Conservation (phyloP, 1,140 invertebrate genomes). For the Hylaeus anthracinus region DNA sequence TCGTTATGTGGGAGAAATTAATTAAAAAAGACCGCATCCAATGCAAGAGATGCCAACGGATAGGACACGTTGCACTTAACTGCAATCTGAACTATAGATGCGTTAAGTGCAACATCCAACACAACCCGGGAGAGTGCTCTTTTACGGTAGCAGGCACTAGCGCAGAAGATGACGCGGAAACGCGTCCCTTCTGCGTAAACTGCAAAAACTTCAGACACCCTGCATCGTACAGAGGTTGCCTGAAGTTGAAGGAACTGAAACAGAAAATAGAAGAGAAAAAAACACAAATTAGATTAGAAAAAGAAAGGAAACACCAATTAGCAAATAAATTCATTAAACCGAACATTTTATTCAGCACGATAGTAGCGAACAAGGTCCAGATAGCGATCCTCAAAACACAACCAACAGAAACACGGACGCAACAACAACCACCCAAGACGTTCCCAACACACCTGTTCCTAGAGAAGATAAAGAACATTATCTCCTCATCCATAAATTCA, state of each 20-base stretch:
- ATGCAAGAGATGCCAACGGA: neutral
- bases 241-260: conserved; percentile 5
- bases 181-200: neutral
- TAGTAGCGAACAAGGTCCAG: neutral
- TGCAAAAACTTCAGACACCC: conserved; percentile 51
- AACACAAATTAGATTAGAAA: neutral
- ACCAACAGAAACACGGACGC: too few species aligned
- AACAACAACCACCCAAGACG: too few species aligned
- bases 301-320: neutral
- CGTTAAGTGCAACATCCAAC: conserved; percentile 41
- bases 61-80: too few species aligned
- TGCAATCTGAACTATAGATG: conserved; percentile 40
- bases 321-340: neutral
- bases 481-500: too few species aligned
- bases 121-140: conserved; percentile 38
- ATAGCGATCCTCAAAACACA: too few species aligned
- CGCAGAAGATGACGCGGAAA: too few species aligned
- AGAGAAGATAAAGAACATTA: too few species aligned
- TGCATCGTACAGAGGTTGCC: conserved; percentile 52
- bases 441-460: too few species aligned
- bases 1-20: too few species aligned
- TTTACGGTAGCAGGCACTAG: neutral
- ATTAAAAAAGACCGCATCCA: conserved; percentile 1
- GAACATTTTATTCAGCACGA: neutral
- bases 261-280: conserved; percentile 16